These are phyloP conservation scores for Melanargia galathea DNA, from an alignment of 2,888 invertebrate genomes.

Conservation along the genomic window DNA sequence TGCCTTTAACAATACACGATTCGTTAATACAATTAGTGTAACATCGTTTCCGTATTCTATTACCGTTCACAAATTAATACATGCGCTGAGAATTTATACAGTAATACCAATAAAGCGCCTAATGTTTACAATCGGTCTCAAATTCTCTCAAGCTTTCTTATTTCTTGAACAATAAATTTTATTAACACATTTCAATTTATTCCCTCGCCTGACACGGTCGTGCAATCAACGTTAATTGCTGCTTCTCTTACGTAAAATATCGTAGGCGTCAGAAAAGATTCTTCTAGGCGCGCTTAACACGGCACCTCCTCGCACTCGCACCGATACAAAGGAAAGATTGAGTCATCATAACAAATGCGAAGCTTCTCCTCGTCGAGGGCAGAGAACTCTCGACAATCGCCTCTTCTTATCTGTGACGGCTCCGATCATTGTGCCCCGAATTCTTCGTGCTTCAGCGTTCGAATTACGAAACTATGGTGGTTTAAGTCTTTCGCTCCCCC, in stretches of 20 bases:
- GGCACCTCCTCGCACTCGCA: slow-evolving; percentile 60
- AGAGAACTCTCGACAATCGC: slow-evolving; percentile 72
- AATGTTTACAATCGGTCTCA: slow-evolving; percentile 63
- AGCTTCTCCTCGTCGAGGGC: slow-evolving; percentile 62
- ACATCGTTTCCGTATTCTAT: slow-evolving; percentile 56
- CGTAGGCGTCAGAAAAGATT: slow-evolving; percentile 59
- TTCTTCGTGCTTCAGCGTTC: slow-evolving; percentile 67
- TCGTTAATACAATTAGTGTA: slow-evolving; percentile 48
- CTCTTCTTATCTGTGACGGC: slow-evolving; percentile 77
- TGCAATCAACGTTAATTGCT: slow-evolving; percentile 77
- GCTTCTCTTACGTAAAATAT: slow-evolving; percentile 68
- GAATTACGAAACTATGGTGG: slow-evolving; percentile 67
- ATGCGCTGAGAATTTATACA: slow-evolving; percentile 53
- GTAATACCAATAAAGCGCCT: slow-evolving; percentile 53
- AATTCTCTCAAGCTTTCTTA: slow-evolving; percentile 69
- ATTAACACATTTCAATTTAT: slow-evolving; percentile 77
- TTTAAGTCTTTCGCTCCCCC: slow-evolving; percentile 72
- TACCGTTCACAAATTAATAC: slow-evolving; percentile 55
- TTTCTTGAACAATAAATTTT: slow-evolving; percentile 71
- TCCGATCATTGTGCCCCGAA: slow-evolving; percentile 73
- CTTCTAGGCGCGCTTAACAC: slow-evolving; percentile 53
- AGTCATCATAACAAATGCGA: slow-evolving; percentile 81
- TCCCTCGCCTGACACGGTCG: slow-evolving; percentile 56
- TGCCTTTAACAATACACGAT: slow-evolving; percentile 37
- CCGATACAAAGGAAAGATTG: slow-evolving; percentile 76